Evolutionary conservation across 2,888 invertebrate species (phyloP), one percentile per base, ranked within the genome.

Genomic region (Calameuta filiformis): DNA sequence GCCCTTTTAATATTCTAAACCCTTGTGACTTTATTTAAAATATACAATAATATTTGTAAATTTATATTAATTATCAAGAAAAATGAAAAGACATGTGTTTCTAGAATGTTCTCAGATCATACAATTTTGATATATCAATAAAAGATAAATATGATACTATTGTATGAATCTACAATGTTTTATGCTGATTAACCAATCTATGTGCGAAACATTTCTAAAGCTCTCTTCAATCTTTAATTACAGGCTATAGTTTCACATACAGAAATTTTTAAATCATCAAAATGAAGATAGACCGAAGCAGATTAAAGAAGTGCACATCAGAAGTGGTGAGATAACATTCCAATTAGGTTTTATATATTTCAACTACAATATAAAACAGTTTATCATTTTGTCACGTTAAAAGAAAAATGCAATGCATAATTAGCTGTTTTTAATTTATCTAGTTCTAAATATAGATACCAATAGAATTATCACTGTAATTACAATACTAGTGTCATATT

Each of bases 201-300:
- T 3, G 56, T 56, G 56, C 23, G 0, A 56, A 23, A 9, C 23
- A 23, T 9, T 1, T 56, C 56, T 56, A 56, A 56, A 56, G 23
- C 56, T 23, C 56, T 56, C 9, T 9, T 56, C 23, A 56, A 9
- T 56, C 2, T 56, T 9, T 23, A 56, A 56, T 56, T 56, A 56
- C 56, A 56, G 56, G 56, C 9, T 56, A 56, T 56, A 56, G 56
- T 56, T 56, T 56, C 56, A 56, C 56, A 23, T 56, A 56, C 1
- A 56, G 56, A 56, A 23, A 56, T 56, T 56, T 56, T 56, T 2
- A 23, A 56, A 56, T 23, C 56, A 56, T 76, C 87, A 92, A 91
- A 88, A 97, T 97, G 97, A 96, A 96, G 93, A 96, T 97, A 88
- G 97, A 97, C 90, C 94, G 95, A 88, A 94, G 94, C 87, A 95